phyloP scores from a whole-genome alignment of 2,888 invertebrate genomes.

The Keiferia lycopersicella region DNA sequence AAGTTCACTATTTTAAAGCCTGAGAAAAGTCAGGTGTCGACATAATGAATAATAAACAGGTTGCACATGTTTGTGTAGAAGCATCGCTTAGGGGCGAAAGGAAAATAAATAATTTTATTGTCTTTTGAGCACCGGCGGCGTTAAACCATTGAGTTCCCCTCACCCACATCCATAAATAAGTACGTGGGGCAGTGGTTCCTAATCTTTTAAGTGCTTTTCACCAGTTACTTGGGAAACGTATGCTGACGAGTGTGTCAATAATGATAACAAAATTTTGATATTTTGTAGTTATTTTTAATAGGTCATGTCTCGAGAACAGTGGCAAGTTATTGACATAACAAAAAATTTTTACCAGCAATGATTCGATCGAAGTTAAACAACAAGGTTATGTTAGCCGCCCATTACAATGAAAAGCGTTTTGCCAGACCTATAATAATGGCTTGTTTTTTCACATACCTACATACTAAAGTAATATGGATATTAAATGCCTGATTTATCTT shows the following conservation, averaged over 20 bases:
- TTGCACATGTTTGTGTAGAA: constrained; percentile 29
- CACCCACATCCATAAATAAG: constrained; percentile 20
- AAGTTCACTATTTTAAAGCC: constrained; percentile 39
- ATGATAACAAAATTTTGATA: too few relatives aligned
- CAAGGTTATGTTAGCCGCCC: too few relatives aligned
- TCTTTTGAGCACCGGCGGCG: constrained; percentile 19
- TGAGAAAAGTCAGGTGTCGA: constrained; percentile 39
- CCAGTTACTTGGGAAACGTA: neutral
- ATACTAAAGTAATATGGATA: too few relatives aligned
- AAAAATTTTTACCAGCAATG: too few relatives aligned
- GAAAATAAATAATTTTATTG: constrained; percentile 26
- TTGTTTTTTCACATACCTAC: too few relatives aligned
- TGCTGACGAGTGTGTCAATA: neutral
- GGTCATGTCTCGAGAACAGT: too few relatives aligned
- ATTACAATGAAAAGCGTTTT: too few relatives aligned
- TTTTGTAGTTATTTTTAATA: too few relatives aligned
- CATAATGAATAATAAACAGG: constrained; percentile 32
- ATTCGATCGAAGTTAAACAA: too few relatives aligned
- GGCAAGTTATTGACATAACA: too few relatives aligned
- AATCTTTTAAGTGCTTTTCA: constrained; percentile 17
- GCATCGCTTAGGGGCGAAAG: constrained; percentile 17
- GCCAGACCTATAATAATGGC: too few relatives aligned
- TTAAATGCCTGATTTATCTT: too few relatives aligned
- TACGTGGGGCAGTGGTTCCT: constrained; percentile 14
- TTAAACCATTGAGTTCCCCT: constrained; percentile 22